Conservation (phyloP, 2,113 vertebrate genomes). For the Mohoua ochrocephala region DNA sequence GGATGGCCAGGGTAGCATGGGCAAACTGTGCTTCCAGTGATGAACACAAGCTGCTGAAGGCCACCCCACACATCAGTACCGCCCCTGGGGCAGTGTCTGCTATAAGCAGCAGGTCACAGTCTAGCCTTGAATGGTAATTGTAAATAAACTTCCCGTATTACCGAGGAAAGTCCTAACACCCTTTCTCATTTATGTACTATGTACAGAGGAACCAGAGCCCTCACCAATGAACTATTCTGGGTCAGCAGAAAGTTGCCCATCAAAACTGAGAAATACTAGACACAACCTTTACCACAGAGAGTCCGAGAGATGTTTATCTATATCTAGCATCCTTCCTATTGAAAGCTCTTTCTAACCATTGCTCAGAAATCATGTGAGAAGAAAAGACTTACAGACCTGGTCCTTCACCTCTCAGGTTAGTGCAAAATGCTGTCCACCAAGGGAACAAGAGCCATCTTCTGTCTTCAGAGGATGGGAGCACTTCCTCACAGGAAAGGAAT, state of each 20-base stretch:
- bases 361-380: background rate
- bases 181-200: background rate
- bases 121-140: background rate
- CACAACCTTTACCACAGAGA: background rate
- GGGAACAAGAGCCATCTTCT: background rate
- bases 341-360: background rate
- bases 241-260: background rate
- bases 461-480: background rate
- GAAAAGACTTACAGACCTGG: background rate
- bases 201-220: background rate
- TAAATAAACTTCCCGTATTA: background rate
- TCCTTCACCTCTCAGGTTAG: background rate
- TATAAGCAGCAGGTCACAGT: background rate
- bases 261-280: background rate
- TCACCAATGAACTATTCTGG: background rate
- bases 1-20: background rate
- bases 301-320: background rate
- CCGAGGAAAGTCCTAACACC: background rate
- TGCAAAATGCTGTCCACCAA: background rate
- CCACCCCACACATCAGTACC: background rate
- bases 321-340: background rate
- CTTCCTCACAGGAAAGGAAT: background rate
- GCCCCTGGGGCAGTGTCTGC: background rate
- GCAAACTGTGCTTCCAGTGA: background rate
- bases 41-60: background rate